Conservation (phyloP, 2,797 vertebrate species). For the Cossypha polioptera region DNA sequence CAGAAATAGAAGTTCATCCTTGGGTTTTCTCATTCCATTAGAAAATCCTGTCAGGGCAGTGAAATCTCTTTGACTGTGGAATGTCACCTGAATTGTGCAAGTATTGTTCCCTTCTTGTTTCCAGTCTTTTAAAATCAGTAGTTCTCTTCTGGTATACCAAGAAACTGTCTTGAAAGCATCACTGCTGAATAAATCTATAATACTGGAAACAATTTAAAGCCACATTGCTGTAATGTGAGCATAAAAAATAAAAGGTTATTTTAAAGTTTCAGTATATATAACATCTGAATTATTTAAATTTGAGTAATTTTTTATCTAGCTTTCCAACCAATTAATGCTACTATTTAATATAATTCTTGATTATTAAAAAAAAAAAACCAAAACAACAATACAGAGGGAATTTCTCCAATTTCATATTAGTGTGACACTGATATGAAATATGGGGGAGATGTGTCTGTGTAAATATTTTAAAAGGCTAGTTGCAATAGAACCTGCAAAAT, state of each 20-base stretch:
- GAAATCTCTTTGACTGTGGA: background rate
- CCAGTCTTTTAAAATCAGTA: background rate
- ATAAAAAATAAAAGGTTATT: background rate
- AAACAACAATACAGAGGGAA: background rate
- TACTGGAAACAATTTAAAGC: background rate
- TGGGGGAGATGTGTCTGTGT: accelerated
- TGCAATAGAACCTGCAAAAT: background rate
- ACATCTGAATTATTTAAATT: background rate
- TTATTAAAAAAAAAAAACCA: background rate
- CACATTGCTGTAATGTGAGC: background rate
- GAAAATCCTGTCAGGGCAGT: background rate
- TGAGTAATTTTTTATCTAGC: background rate
- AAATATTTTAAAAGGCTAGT: background rate
- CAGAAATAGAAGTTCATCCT: background rate
- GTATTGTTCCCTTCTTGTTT: background rate
- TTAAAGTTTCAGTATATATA: background rate
- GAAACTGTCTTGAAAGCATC: background rate
- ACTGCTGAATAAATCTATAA: background rate
- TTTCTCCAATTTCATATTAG: background rate
- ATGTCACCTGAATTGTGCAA: background rate
- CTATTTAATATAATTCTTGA: background rate
- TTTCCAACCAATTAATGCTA: background rate
- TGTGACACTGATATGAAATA: background rate
- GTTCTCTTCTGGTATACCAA: background rate
- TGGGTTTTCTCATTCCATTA: background rate